A percentile compares a stretch with the other conserved stretches of the same genome.
phyloP scores from a whole-genome alignment of 1,140 invertebrate species.

The Proales similis region DNA sequence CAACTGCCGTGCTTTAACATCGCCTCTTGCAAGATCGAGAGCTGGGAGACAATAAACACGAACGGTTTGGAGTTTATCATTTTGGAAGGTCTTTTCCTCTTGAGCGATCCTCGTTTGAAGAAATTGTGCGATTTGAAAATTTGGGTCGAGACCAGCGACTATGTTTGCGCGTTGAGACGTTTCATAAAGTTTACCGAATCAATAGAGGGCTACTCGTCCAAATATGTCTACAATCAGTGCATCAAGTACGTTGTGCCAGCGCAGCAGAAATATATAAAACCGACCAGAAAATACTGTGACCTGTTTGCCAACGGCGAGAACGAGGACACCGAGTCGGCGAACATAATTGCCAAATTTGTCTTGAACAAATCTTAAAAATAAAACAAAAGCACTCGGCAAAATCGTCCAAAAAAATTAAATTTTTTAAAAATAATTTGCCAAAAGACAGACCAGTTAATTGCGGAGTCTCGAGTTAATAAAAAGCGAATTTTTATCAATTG shows the following conservation, averaged over 20 bases:
- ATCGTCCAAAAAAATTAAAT: no score
- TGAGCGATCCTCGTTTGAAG: not conserved
- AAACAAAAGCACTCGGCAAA: no score
- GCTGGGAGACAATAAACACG: not conserved
- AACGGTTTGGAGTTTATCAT: slow-evolving; percentile 1
- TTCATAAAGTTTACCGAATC: slow-evolving; percentile 29
- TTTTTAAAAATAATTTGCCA: no score
- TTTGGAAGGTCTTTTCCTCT: slow-evolving; percentile 23
- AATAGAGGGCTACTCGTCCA: slow-evolving; percentile 1
- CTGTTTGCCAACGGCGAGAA: slow-evolving; percentile 14
- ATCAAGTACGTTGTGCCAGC: slow-evolving; percentile 29
- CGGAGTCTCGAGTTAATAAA: no score
- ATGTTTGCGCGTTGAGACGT: slow-evolving; percentile 13
- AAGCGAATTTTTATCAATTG: no score
- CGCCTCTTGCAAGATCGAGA: slow-evolving; percentile 3
- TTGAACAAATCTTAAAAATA: no score
- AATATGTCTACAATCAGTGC: slow-evolving; percentile 26
- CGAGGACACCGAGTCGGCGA: not conserved
- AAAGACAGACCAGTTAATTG: no score
- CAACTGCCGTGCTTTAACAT: slow-evolving; percentile 7
- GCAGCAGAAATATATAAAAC: slow-evolving; percentile 33
- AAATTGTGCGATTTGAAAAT: not conserved
- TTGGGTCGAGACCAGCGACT: slow-evolving; percentile 25
- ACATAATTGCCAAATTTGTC: no score
- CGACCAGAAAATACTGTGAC: slow-evolving; percentile 4